Evolutionary conservation across 2,113 vertebrate genomes (phyloP).

Genomic region (Glaucidium brasilianum): DNA sequence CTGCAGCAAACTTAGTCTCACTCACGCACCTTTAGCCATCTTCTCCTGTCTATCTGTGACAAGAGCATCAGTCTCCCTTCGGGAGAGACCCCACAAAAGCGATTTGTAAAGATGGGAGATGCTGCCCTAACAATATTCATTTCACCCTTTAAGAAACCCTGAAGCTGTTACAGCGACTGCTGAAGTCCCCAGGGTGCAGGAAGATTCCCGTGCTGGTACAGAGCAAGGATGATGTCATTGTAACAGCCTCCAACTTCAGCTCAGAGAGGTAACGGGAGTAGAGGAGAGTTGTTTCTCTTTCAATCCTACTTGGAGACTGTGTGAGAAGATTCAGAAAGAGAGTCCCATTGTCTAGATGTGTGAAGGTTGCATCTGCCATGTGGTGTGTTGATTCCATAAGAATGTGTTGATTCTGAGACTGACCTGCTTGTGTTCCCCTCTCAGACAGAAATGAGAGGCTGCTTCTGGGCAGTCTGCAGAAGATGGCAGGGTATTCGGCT

Average conservation of each 20-base stretch:
- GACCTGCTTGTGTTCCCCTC: not conserved
- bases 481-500: not conserved
- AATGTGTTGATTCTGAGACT: not conserved
- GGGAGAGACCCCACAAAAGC: slow-evolving; percentile 19
- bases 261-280: slow-evolving; percentile 87
- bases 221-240: slow-evolving; percentile 96
- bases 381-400: slow-evolving; percentile 19
- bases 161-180: slow-evolving; percentile 94
- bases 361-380: slow-evolving; percentile 40
- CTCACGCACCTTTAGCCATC: not conserved
- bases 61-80: not conserved
- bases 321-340: slow-evolving; percentile 16
- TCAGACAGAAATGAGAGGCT: slow-evolving; percentile 27
- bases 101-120: not conserved
- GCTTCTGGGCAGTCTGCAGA: not conserved
- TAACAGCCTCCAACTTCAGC: slow-evolving; percentile 98
- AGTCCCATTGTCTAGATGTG: slow-evolving; percentile 13
- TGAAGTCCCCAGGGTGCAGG: slow-evolving; percentile 97
- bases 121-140: slow-evolving; percentile 55
- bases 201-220: slow-evolving; percentile 98
- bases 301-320: slow-evolving; percentile 10
- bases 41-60: slow-evolving; percentile 21
- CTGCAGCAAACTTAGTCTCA: not conserved
- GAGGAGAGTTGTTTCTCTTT: slow-evolving; percentile 35
- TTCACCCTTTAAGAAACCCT: slow-evolving; percentile 87